phyloP scores from a whole-genome alignment of 2,113 vertebrate genomes.

The Synchiropus splendidus region DNA sequence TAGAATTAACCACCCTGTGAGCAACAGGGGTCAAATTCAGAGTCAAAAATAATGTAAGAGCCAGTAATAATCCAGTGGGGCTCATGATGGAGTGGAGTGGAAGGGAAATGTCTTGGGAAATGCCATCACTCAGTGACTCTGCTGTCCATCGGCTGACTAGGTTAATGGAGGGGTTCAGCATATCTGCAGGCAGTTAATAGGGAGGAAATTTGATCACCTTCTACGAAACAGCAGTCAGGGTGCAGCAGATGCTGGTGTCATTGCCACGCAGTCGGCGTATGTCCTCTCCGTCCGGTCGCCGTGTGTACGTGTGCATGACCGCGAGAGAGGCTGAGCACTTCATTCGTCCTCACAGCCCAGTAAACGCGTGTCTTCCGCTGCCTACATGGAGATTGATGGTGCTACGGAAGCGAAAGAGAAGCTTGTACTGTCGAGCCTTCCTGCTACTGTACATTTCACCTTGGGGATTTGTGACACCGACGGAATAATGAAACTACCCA shows the following conservation, averaged over 20 bases:
- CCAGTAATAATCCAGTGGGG: constrained; percentile 4
- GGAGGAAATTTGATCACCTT: constrained; percentile 10
- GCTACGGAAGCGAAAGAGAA: neutral
- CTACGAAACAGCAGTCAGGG: constrained; percentile 14
- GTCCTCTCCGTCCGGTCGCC: neutral
- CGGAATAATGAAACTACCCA: neutral
- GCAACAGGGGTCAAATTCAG: neutral
- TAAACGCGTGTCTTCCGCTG: constrained; percentile 8
- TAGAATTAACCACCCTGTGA: constrained; percentile 1
- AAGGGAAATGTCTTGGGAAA: neutral
- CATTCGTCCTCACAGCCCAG: constrained; percentile 25
- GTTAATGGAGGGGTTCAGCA: constrained; percentile 3
- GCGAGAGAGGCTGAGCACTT: constrained; percentile 8
- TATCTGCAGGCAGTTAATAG: constrained; percentile 14
- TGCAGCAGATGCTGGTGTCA: constrained; percentile 1
- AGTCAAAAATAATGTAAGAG: constrained; percentile 10
- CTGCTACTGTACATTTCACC: neutral
- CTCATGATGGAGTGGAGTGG: constrained; percentile 3
- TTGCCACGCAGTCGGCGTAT: neutral
- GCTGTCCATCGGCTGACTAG: constrained; percentile 7
- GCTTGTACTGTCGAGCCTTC: neutral
- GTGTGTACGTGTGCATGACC: neutral
- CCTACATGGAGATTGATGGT: constrained; percentile 16
- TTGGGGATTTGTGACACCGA: constrained; percentile 1
- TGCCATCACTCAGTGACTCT: neutral